Base-by-base conservation (phyloP, 37 sponge, comb jelly and placozoan species). In the Aplysina aerophoba region DNA sequence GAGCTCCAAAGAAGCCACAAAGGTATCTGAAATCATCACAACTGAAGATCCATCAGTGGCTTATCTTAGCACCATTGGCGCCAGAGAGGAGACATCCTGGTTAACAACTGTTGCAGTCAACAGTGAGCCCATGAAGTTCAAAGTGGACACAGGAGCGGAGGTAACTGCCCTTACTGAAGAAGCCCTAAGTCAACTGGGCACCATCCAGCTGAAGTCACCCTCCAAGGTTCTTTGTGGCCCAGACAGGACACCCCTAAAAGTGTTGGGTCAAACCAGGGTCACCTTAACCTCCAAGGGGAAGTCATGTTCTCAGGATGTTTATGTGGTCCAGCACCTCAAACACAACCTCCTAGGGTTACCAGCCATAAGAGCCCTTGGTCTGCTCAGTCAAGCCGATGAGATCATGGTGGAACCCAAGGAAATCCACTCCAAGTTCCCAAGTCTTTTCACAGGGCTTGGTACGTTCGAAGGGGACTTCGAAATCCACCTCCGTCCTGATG, bases 401-500 rank as follows among this genome's bases (percentile, higher is more conserved):
- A 27, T 67, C 25, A 22, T 14, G 27, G 13, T 25, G 13, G 27
- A 22, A 67, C 27, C 69, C 28, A 27, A n/a, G 15, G 59, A 58
- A 25, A 25, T 67, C 27, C 22, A 25, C 69, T 25, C 15, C 69
- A 21, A 67, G 69, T 67, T 67, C 28, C 69, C 69, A 16, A 67
- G 27, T 27, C 27, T 67, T 25, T 67, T 67, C 72, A 28, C 55
- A 54, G 85, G 85, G 20, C 58, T 84, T 24, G 85, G 75, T 27
- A 84, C 63, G 33, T 27, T 85, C 44, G 53, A 44, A 24, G 80
- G 63, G 28, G 72, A 78, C 36, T 75, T 59, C 66, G 22, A 79
- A 25, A 85, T 85, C 62, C 44, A 59, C 20, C 86, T 85, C n/a
- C 56, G 36, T 34, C 80, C 79, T 24, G 65, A 85, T 85, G 79